Evolutionary conservation across 2,888 invertebrate genomes (phyloP), one percentile per base, ranked within the genome.

Genomic region (Frankliniella fusca): DNA sequence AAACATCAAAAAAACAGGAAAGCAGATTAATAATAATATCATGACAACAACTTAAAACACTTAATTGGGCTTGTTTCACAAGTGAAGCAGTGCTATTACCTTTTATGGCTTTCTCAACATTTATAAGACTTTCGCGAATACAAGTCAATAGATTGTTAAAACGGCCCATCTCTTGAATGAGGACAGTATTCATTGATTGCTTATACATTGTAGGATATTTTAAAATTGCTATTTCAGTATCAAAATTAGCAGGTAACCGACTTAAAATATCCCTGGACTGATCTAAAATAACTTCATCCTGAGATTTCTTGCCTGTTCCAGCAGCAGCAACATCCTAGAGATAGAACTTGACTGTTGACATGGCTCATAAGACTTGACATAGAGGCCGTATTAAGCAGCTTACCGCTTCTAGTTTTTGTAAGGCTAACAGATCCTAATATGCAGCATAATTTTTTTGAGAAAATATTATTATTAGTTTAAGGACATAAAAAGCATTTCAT

Each of bases 111-210:
- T 94, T 95, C 86, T 93, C 93, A 18, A 97, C 92, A 81, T 95
- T 94, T 82, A 91, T 89, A 18, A 97, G 90, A 87, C 95, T 96
- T 48, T 88, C 88, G 82, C 94, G 90, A 80, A 97, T 94, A n/a
- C 93, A 91, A 10, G 86, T 87, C n/a, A 95, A 90, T 11, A 97
- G 90, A 81, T 91, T 91, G 84, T 95, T 95, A 86, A 94, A 95
- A 81, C 95, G 88, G 11, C 93, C 93, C 89, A 95, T 94, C 88
- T 96, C 96, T 88, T 96, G 95, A 7, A 96, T 94, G 82, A 97
- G 90, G 0, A 97, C 97, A 0, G 97, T 97, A 86, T 97, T 97
- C 96, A 97, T 96, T 85, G 97, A 97, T 90, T 97, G 95, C 88
- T 92, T 88, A 89, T 97, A 91, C 85, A 90, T 87, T 83, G 95